Conservation (phyloP, 30 jellyfish, hydroid and myxozoan genomes). For the Chrysaora quinquecirrha region DNA sequence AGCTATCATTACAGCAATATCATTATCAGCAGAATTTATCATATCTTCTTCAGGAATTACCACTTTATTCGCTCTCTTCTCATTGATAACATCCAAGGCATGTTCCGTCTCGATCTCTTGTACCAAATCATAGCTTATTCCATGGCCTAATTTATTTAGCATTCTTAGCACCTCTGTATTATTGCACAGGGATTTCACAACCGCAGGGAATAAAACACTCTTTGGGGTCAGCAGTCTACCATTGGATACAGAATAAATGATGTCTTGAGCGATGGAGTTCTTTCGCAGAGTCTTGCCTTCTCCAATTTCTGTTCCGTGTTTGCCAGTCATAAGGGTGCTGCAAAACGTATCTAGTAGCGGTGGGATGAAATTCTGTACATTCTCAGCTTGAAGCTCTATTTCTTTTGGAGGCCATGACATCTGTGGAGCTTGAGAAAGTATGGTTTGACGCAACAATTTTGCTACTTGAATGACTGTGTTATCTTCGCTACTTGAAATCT, state of each 20-base stretch:
- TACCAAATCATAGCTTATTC: conserved; percentile 38
- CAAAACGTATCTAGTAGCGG: conserved; percentile 25
- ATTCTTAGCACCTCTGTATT: conserved; percentile 41
- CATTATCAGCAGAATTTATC: neutral
- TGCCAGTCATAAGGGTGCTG: conserved; percentile 24
- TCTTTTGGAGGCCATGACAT: conserved; percentile 52
- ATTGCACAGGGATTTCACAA: conserved; percentile 50
- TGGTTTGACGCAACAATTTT: conserved; percentile 5
- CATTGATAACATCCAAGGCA: conserved; percentile 31
- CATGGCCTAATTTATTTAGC: conserved; percentile 39
- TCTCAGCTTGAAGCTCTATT: conserved; percentile 17
- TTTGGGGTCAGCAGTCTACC: conserved; percentile 36
- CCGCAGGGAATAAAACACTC: conserved; percentile 39
- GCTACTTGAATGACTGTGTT: conserved; percentile 17
- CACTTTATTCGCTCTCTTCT: conserved; percentile 27
- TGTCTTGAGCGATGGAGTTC: conserved; percentile 40
- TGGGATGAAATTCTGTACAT: conserved; percentile 17
- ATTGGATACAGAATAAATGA: conserved; percentile 33
- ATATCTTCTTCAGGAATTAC: conserved; percentile 14
- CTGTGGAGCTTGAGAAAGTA: conserved; percentile 18
- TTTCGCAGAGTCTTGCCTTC: conserved; percentile 28
- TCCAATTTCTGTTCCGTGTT: conserved; percentile 8
- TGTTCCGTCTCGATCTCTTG: conserved; percentile 43
- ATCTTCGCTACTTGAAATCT: neutral
- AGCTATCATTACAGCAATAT: conserved; percentile 8